Conservation (phyloP, 2,888 invertebrate genomes). For the Oscheius myriophilus region DNA sequence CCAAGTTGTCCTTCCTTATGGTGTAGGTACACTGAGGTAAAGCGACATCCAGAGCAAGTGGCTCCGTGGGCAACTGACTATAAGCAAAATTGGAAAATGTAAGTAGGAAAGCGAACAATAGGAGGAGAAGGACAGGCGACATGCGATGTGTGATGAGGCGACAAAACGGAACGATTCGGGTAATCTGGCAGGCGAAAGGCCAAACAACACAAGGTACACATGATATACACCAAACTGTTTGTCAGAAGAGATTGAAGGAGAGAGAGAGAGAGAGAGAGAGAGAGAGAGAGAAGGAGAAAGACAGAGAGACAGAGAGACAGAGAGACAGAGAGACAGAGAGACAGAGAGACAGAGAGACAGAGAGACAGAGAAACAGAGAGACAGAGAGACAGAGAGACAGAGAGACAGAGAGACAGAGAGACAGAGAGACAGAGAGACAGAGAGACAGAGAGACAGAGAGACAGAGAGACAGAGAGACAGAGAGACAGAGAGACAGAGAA, state of each 20-base stretch:
- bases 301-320: neutral
- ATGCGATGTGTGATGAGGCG: neutral
- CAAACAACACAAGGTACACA: neutral
- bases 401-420: neutral
- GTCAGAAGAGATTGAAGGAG: slow-evolving; percentile 15
- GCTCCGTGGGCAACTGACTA: slow-evolving; percentile 65
- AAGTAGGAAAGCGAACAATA: slow-evolving; percentile 4
- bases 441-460: neutral
- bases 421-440: neutral
- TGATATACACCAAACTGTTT: no score
- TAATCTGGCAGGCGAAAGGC: slow-evolving; percentile 13
- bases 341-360: neutral
- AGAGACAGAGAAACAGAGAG: neutral
- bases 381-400: slow-evolving; percentile 10
- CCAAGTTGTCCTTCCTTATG: slow-evolving; percentile 68
- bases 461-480: slow-evolving; percentile 10
- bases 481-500: slow-evolving; percentile 23
- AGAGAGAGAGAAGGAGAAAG: neutral
- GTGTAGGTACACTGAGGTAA: slow-evolving; percentile 69
- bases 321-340: neutral
- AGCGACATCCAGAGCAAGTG: slow-evolving; percentile 61
- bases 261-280: slow-evolving; percentile 22
- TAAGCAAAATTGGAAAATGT: slow-evolving; percentile 32
- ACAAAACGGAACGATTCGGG: neutral
- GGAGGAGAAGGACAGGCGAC: slow-evolving; percentile 13